Conservation (phyloP, 2,888 invertebrate species). For the Fabriciana adippe region DNA sequence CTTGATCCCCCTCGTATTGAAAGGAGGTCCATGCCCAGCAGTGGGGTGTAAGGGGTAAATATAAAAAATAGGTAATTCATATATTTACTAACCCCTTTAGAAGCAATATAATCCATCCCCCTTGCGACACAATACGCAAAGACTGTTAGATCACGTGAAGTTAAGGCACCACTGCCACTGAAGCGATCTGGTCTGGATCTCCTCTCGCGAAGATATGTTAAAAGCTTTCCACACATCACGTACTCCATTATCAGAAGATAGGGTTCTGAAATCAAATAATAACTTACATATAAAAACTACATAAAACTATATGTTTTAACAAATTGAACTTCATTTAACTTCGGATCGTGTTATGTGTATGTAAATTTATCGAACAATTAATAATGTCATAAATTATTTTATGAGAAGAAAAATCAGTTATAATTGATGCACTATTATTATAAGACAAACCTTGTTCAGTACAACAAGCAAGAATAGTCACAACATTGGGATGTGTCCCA, state of each 20-base stretch:
- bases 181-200: slow-evolving; percentile 83
- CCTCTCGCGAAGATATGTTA: slow-evolving; percentile 87
- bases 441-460: slow-evolving; percentile 87
- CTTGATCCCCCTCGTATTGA: too few species aligned
- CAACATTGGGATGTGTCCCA: slow-evolving; percentile 91
- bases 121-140: slow-evolving; percentile 92
- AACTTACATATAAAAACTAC: not conserved
- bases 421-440: too few species aligned
- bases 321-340: too few species aligned
- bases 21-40: too few species aligned
- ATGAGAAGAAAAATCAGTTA: too few species aligned
- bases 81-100: slow-evolving; percentile 85
- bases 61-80: too few species aligned
- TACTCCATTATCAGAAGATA: slow-evolving; percentile 93
- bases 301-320: too few species aligned
- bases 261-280: slow-evolving; percentile 83
- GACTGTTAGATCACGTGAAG: slow-evolving; percentile 88
- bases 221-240: slow-evolving; percentile 91
- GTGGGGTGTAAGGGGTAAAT: too few species aligned
- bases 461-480: slow-evolving; percentile 90
- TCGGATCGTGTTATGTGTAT: too few species aligned
- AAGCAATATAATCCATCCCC: slow-evolving; percentile 92
- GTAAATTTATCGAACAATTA: slow-evolving; percentile 8
- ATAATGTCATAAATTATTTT: too few species aligned
- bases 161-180: slow-evolving; percentile 85